Evolutionary conservation across 2,888 invertebrate genomes (phyloP), one percentile per base, ranked within the genome.

Genomic region (Druceiella hillmani): DNA sequence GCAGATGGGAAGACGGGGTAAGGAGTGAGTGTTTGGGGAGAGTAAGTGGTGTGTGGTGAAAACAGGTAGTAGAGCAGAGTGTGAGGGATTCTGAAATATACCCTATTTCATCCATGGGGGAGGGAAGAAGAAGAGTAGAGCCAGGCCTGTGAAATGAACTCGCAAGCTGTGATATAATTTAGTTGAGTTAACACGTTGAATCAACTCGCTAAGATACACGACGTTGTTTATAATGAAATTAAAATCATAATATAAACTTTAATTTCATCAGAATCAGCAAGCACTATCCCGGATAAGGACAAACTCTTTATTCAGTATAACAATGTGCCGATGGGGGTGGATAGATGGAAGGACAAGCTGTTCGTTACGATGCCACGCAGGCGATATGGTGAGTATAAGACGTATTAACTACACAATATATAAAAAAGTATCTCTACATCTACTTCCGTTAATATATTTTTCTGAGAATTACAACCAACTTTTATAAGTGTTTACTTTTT

Each of bases 311-410:
- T 64, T 1, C 61, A 66, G 28, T 70, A 69, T 53, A 80, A 81
- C 57, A 82, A 81, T 52, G 67, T 82, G 3, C 83, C 83, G 0
- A 76, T 83, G 64, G 83, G 84, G 0, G 63, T 78, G 1, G 79
- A 79, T 36, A 64, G 71, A 5, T 82, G 81, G 56, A 65, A 69
- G 1, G 74, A 82, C 45, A 76, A 81, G 46, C 53, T 87, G 3
- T 85, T 86, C 49, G 57, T 86, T 2, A 81, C 87, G 0, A 69
- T 87, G 22, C 87, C 89, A 0, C 65, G 87, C 34, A 71, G 88
- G 55, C 74, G 79, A 43, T 61, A 66, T 15, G 78, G 78, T 67
- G 39, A 54, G 52, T 32, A 12, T 6, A 10, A n/a, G n/a, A n/a
- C n/a, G n/a, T n/a, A n/a, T n/a, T n/a, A n/a, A n/a, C n/a, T 11